Evolutionary conservation across 2,888 invertebrate genomes (phyloP).

Genomic region (Cotesia congregata): DNA sequence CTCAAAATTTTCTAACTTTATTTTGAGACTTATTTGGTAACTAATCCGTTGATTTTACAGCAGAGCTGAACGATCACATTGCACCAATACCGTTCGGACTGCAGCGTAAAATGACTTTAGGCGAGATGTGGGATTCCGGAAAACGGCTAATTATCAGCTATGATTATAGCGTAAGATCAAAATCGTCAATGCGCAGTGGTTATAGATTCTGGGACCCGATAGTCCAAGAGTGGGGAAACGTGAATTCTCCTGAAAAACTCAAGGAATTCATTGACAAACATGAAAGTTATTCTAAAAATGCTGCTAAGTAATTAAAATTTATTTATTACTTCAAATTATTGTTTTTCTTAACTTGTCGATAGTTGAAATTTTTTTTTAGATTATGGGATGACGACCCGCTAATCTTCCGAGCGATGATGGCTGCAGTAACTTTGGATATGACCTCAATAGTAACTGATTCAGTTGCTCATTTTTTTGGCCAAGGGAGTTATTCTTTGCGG

Average conservation of each 20-base stretch:
- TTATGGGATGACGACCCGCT: background rate
- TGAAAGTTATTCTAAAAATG: background rate
- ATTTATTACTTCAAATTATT: no score
- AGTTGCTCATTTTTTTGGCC: background rate
- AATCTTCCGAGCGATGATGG: background rate
- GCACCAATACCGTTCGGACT: no score
- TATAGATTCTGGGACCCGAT: background rate
- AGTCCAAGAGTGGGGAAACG: background rate
- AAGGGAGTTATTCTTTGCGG: background rate
- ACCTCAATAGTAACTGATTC: background rate
- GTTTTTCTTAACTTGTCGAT: background rate
- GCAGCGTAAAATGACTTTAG: background rate
- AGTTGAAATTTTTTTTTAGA: background rate
- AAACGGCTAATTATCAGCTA: conserved; percentile 4
- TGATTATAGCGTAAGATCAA: background rate
- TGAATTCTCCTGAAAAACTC: background rate
- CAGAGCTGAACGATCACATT: background rate
- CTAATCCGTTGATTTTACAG: no score
- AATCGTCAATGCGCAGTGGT: no score
- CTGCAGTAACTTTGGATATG: background rate
- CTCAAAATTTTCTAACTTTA: background rate
- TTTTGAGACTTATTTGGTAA: background rate
- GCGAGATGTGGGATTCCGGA: background rate
- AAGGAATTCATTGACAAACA: background rate
- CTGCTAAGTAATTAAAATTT: no score